Base-by-base conservation (phyloP, 2,888 invertebrate genomes). In the Ctena decussata region DNA sequence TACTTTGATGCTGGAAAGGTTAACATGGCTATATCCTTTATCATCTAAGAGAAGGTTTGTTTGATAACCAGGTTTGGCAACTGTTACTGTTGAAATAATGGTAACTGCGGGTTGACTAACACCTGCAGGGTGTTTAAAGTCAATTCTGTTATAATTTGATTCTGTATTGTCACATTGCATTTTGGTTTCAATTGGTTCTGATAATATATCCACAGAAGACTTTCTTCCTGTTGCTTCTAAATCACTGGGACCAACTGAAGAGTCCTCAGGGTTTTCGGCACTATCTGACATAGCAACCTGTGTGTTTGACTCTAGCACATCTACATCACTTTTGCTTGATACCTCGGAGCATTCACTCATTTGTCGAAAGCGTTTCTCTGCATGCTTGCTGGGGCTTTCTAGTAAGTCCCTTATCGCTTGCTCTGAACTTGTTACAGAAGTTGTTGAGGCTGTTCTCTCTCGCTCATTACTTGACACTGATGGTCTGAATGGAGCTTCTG, bases 1-100 rank as follows among this genome's bases (percentile, higher is more conserved):
- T 11, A 32, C 32, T 35, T 65, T 65, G 18, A 65, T 35, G 35
- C 65, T 65, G 15, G 32, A 76, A 30, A 84, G 73, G 39, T 85
- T 79, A 15, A 92, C 86, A 78, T 91, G 90, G 65, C 91, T 92
- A 69, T 91, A 91, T 12, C 91, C 92, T 65, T 70, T 60, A 8
- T 87, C 85, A 49, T 91, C 91, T 32, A 89, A 32, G 5, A 85
- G 57, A 0, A 91, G 77, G 65, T 86, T 85, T 18, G 89, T 77
- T 18, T 89, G 74, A 57, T 84, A 80, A n/a, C 82, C 85, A 12
- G 88, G 75, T 53, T 80, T 82, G 5, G 85, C 83, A 5, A 90
- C 84, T 12, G 83, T 87, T 24, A 88, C 76, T 53, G 82, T 88
- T 15, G 89, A 82, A 21, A 91, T 82, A 11, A 89, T 90, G 37